Conservation (phyloP, 2,797 vertebrate genomes). For the Paedocypris micromegethes region DNA sequence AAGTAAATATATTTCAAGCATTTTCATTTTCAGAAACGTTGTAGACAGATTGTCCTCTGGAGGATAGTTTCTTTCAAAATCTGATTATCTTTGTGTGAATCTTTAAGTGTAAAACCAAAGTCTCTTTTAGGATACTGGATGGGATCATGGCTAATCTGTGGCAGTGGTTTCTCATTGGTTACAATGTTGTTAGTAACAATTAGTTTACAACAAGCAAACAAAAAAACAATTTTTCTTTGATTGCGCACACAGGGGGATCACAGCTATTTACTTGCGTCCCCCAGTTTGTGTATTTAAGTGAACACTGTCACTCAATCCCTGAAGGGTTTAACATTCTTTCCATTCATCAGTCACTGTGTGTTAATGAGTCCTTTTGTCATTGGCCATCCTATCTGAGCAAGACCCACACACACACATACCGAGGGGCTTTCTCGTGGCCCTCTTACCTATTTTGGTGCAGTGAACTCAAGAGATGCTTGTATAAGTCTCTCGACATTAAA, state of each 20-base stretch:
- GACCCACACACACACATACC: not conserved
- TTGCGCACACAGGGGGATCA: not conserved
- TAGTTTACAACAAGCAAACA: no score
- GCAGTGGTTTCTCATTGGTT: no score
- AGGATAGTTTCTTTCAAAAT: no score
- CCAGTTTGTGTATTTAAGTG: conserved; percentile 17
- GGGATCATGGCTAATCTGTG: no score
- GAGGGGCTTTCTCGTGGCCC: conserved; percentile 1
- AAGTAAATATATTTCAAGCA: no score
- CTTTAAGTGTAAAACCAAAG: no score
- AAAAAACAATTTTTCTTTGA: no score
- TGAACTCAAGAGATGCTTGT: conserved; percentile 8
- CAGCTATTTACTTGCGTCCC: conserved; percentile 34
- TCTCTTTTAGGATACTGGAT: no score
- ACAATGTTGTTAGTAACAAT: no score
- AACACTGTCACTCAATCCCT: conserved; percentile 34
- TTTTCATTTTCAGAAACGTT: no score
- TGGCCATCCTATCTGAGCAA: conserved; percentile 48
- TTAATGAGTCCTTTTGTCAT: conserved; percentile 67
- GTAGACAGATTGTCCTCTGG: no score
- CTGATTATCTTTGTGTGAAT: no score
- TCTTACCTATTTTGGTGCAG: conserved; percentile 38
- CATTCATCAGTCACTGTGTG: conserved; percentile 60
- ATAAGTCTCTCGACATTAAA: not conserved
- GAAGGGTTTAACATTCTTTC: conserved; percentile 72